A percentile compares a stretch with the other conserved stretches of the same genome.
Evolutionary conservation across 2,888 invertebrate species (phyloP).

Genomic region (Orchesellides sinensis): DNA sequence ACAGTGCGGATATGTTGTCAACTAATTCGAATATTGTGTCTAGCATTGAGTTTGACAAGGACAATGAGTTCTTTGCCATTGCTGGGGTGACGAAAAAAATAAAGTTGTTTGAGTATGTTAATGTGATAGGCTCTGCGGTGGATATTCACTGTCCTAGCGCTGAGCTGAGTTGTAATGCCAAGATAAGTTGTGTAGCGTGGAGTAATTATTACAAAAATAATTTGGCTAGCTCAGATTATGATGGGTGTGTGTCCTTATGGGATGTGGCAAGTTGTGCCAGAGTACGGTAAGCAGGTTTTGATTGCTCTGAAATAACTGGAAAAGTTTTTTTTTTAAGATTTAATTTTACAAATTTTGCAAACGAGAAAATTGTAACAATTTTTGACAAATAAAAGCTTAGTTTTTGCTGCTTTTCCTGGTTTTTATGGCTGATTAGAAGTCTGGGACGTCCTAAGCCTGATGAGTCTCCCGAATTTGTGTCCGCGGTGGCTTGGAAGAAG

Average conservation of each 20-base stretch:
- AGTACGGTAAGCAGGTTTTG: constrained; percentile 76
- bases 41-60: constrained; percentile 97
- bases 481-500: constrained; percentile 95
- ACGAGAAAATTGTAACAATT: constrained; percentile 86
- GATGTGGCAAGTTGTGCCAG: constrained; percentile 88
- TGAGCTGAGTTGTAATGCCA: constrained; percentile 94
- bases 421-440: too few relatives aligned
- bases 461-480: constrained; percentile 92
- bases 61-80: constrained; percentile 96
- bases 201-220: constrained; percentile 93
- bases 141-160: constrained; percentile 95
- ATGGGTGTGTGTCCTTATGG: constrained; percentile 95
- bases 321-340: too few relatives aligned
- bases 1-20: constrained; percentile 92
- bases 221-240: constrained; percentile 95
- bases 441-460: constrained; percentile 84
- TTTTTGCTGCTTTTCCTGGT: too few relatives aligned
- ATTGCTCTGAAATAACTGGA: too few relatives aligned
- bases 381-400: too few relatives aligned
- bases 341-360: constrained; percentile 86
- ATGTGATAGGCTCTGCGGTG: constrained; percentile 89
- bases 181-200: constrained; percentile 97
- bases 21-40: constrained; percentile 88
- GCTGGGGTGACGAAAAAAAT: constrained; percentile 97
- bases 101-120: constrained; percentile 93